phyloP scores from a whole-genome alignment of 2,888 invertebrate genomes.

The Coleophora deauratella region DNA sequence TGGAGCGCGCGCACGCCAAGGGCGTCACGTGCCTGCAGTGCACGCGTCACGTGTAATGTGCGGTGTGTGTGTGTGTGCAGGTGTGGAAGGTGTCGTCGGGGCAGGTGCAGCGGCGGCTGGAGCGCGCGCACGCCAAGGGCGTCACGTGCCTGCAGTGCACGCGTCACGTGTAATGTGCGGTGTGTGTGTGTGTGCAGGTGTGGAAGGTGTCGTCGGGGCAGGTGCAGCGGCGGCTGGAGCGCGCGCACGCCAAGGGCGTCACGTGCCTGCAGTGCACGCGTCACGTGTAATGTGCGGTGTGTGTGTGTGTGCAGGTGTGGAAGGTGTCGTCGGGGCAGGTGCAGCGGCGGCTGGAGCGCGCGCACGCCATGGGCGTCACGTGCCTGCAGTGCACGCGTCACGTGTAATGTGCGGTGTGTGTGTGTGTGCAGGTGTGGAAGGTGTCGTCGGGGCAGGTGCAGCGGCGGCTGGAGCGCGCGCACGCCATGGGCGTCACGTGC shows the following conservation, averaged over 20 bases:
- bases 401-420: no score
- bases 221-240: slow-evolving; percentile 94
- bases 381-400: no score
- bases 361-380: slow-evolving; percentile 97
- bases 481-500: slow-evolving; percentile 97
- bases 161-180: no score
- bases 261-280: no score
- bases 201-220: slow-evolving; percentile 96
- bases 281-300: no score
- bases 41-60: no score
- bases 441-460: slow-evolving; percentile 96
- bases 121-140: slow-evolving; percentile 97
- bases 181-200: no score
- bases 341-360: slow-evolving; percentile 94
- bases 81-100: slow-evolving; percentile 96
- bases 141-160: slow-evolving; percentile 96
- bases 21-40: slow-evolving; percentile 97
- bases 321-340: slow-evolving; percentile 97
- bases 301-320: no score
- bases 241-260: slow-evolving; percentile 97
- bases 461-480: slow-evolving; percentile 95
- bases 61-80: no score
- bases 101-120: slow-evolving; percentile 94
- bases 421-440: no score
- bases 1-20: slow-evolving; percentile 97